Conservation (phyloP, 2,113 vertebrate genomes). For the Poecilia latipinna region DNA sequence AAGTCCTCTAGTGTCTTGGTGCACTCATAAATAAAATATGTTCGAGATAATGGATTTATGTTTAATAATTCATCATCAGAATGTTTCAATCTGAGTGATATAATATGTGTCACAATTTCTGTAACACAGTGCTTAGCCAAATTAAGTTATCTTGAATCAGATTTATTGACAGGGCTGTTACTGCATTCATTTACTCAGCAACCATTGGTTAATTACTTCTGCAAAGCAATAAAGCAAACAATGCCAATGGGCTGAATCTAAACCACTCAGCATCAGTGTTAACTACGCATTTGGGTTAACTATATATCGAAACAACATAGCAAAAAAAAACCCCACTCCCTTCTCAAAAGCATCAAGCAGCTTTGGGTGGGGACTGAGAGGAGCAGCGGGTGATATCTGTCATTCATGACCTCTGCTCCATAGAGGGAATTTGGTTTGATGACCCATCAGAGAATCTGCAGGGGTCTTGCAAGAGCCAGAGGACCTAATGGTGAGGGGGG, state of each 20-base stretch:
- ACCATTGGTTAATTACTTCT: slow-evolving; percentile 72
- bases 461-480: slow-evolving; percentile 63
- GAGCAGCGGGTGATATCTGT: slow-evolving; percentile 47
- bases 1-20: slow-evolving; percentile 78
- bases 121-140: slow-evolving; percentile 81
- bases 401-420: slow-evolving; percentile 62
- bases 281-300: slow-evolving; percentile 51
- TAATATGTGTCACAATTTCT: slow-evolving; percentile 75
- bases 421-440: slow-evolving; percentile 71
- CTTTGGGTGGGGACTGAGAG: slow-evolving; percentile 12
- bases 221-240: slow-evolving; percentile 70
- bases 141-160: slow-evolving; percentile 80
- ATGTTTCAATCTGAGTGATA: slow-evolving; percentile 78
- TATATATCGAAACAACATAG: slow-evolving; percentile 27
- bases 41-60: slow-evolving; percentile 81
- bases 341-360: slow-evolving; percentile 15
- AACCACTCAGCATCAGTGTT: slow-evolving; percentile 69
- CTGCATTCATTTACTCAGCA: slow-evolving; percentile 71
- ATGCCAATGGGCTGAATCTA: slow-evolving; percentile 63
- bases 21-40: slow-evolving; percentile 83
- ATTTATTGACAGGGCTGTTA: slow-evolving; percentile 73
- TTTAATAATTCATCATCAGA: slow-evolving; percentile 83
- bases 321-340: slow-evolving; percentile 12
- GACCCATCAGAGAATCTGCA: slow-evolving; percentile 73
- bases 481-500: slow-evolving; percentile 29